These are phyloP conservation scores for Tringa solitaria DNA, from an alignment of 2,113 vertebrate species.

Conservation along the genomic window DNA sequence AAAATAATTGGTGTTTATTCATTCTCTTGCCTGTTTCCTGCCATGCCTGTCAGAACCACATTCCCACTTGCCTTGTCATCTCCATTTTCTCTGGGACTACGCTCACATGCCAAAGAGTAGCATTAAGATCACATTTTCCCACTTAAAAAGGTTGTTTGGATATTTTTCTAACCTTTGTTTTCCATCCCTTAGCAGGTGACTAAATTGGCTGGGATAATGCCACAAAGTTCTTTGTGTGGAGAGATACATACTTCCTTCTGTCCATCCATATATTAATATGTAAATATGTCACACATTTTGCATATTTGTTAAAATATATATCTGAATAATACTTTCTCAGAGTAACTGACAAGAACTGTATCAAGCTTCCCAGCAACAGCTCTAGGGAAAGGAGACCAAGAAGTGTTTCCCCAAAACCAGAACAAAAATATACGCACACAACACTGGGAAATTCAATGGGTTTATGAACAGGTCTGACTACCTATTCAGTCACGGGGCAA, in stretches of 20 bases:
- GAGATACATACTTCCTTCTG: not conserved
- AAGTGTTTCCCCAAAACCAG: not conserved
- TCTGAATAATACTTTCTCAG: not conserved
- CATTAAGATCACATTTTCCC: not conserved
- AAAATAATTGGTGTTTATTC: not conserved
- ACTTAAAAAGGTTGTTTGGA: not conserved
- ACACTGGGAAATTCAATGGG: not conserved
- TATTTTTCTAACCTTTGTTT: not conserved
- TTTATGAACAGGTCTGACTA: not conserved
- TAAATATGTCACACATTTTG: not conserved
- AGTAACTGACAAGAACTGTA: not conserved
- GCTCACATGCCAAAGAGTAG: not conserved
- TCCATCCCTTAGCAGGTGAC: not conserved
- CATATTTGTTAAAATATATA: not conserved
- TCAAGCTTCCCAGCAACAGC: not conserved
- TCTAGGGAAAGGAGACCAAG: not conserved
- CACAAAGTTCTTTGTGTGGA: not conserved
- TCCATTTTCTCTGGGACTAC: not conserved
- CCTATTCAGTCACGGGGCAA: not conserved
- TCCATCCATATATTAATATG: not conserved
- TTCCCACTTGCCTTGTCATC: not conserved
- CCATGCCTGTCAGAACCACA: not conserved
- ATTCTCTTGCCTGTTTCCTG: not conserved
- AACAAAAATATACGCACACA: not conserved
- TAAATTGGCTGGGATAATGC: not conserved